Evolutionary conservation across 64 coral and sea anemone genomes (phyloP).

Genomic region (Acropora yongei): DNA sequence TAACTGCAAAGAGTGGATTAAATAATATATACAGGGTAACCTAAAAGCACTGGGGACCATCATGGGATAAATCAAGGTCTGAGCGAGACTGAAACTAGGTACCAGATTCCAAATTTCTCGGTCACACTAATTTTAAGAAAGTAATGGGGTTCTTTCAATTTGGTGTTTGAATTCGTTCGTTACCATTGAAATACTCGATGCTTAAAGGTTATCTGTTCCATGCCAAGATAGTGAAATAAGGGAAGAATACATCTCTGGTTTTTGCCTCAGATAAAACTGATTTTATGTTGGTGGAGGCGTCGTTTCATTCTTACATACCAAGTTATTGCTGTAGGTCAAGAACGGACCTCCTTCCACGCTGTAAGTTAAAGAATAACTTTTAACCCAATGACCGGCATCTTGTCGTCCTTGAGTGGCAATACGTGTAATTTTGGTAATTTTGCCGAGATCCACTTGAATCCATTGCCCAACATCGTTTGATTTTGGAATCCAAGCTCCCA

Average conservation of each 20-base stretch:
- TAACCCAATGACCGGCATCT: slow-evolving; percentile 88
- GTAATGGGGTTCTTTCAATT: too few relatives aligned
- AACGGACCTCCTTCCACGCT: slow-evolving; percentile 60
- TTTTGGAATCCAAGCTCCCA: slow-evolving; percentile 70
- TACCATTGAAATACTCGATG: too few relatives aligned
- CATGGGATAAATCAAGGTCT: too few relatives aligned
- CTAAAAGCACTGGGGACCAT: too few relatives aligned
- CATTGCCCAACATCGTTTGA: slow-evolving; percentile 67
- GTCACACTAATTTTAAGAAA: too few relatives aligned
- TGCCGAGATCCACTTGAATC: slow-evolving; percentile 77
- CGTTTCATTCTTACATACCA: neutral
- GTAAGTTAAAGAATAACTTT: slow-evolving; percentile 70
- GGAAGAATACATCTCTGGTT: too few relatives aligned
- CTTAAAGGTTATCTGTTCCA: too few relatives aligned
- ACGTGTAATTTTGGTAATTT: slow-evolving; percentile 66
- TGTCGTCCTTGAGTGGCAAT: slow-evolving; percentile 80
- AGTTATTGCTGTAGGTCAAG: neutral
- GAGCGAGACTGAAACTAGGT: too few relatives aligned
- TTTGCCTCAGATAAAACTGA: too few relatives aligned
- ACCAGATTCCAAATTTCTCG: too few relatives aligned
- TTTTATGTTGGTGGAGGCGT: neutral
- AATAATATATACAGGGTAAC: neutral
- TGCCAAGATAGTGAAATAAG: too few relatives aligned
- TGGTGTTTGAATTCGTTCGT: too few relatives aligned
- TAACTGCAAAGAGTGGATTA: slow-evolving; percentile 3